Evolutionary conservation across 2,888 invertebrate genomes (phyloP), one percentile per base, ranked within the genome.

Genomic region (Amiota minor): DNA sequence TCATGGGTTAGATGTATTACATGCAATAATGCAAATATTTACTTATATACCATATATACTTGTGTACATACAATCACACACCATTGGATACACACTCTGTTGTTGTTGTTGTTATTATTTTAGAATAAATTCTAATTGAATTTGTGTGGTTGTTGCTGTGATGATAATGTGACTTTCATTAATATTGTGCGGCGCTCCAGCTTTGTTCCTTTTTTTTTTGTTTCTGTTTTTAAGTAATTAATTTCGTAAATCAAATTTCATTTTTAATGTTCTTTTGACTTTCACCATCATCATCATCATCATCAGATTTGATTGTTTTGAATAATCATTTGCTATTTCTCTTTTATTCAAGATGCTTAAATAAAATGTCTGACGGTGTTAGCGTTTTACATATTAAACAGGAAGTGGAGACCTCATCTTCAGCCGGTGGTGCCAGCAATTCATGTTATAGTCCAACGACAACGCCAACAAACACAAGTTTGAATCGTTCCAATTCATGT

Each of bases 321-420:
- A 8, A 12, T 9, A 59, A 56, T 62, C 67, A 70, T 70, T 74
- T 76, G 74, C 76, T 73, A 70, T 76, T 77, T 72, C 2, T 12
- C 20, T 49, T 49, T 59, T 10, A n/a, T n/a, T n/a, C 67, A 77
- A 81, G 71, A 73, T 78, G 16, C 50, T 35, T 35, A 35, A 80
- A 79, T 35, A 35, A 80, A 79, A 87, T 87, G 85, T 86, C 83
- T 46, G 87, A 87, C 81, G 81, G 86, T 62, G 80, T 86, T 71
- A 81, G 86, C 64, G 83, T 85, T 23, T 75, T 88, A 74, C 88
- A 89, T 73, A 89, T 89, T 67, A 89, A 89, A 76, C 89, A 89
- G 77, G 89, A 89, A 83, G 81, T 88, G 76, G 88, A 88, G 72
- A 85, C 87, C 64, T 80, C 81, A 70, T 82, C 85, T 12, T 77